A percentile compares a stretch with the other conserved stretches of the same genome.
Evolutionary conservation across 2,113 vertebrate species (phyloP).

Genomic region (Arizona elegans): DNA sequence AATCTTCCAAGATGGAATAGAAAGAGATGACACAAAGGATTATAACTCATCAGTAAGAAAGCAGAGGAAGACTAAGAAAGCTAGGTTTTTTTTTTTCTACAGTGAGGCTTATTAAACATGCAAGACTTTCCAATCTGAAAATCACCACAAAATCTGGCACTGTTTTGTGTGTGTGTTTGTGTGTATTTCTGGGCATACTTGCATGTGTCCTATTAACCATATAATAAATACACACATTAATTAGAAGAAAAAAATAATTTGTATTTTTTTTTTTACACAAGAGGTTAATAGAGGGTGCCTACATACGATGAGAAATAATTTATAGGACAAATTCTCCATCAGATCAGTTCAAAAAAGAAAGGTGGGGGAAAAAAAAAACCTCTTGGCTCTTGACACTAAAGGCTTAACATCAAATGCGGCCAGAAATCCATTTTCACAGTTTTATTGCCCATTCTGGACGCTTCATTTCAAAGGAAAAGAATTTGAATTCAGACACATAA

Average conservation of each 20-base stretch:
- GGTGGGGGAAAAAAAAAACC: constrained; percentile 59
- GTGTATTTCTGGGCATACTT: neutral
- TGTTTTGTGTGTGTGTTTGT: neutral
- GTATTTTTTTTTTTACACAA: neutral
- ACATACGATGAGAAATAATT: constrained; percentile 66
- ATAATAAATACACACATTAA: constrained; percentile 42
- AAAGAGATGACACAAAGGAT: constrained; percentile 40
- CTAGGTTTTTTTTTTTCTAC: constrained; percentile 20
- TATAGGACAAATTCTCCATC: constrained; percentile 67
- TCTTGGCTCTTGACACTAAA: constrained; percentile 86
- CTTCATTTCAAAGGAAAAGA: constrained; percentile 87
- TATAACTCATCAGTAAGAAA: constrained; percentile 26
- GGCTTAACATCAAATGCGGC: constrained; percentile 96
- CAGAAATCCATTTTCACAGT: constrained; percentile 94
- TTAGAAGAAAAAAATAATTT: constrained; percentile 45
- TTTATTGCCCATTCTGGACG: constrained; percentile 87
- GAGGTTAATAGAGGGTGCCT: constrained; percentile 47
- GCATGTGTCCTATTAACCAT: constrained; percentile 27
- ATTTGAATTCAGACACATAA: constrained; percentile 84
- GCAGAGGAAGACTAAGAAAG: constrained; percentile 34
- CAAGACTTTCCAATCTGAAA: neutral
- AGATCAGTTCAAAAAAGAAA: constrained; percentile 59
- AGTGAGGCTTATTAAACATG: constrained; percentile 31
- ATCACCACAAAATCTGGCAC: neutral
- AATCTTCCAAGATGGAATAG: constrained; percentile 18